These are phyloP conservation scores for Alouatta palliata DNA, from an alignment of 2,113 vertebrate genomes.

Conservation along the genomic window DNA sequence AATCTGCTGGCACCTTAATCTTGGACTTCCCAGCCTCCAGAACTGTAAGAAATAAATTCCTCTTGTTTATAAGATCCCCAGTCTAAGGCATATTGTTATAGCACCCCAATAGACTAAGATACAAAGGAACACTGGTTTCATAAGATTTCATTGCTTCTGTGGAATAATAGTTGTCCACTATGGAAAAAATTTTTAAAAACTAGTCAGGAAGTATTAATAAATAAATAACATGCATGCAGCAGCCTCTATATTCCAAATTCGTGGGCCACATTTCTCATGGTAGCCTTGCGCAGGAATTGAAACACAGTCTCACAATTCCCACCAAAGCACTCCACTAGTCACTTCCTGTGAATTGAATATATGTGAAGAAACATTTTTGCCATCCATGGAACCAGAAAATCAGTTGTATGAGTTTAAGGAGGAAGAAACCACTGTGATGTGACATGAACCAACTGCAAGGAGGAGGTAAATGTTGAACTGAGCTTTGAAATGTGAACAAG, in stretches of 20 bases:
- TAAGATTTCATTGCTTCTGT: background rate
- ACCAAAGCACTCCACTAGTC: background rate
- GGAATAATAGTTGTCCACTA: background rate
- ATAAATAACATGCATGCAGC: background rate
- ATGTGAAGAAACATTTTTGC: background rate
- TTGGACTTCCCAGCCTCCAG: background rate
- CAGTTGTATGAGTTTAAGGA: constrained; percentile 11
- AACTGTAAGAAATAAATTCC: background rate
- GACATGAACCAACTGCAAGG: background rate
- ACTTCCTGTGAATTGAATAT: background rate
- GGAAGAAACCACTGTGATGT: background rate
- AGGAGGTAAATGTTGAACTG: background rate
- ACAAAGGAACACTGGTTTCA: background rate
- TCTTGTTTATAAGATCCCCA: background rate
- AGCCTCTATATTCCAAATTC: background rate
- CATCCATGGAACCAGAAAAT: background rate
- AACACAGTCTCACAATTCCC: background rate
- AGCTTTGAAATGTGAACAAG: constrained; percentile 19
- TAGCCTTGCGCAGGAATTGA: background rate
- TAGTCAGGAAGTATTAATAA: background rate
- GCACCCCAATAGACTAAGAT: background rate
- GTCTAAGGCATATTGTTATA: background rate
- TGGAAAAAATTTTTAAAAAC: constrained; percentile 10
- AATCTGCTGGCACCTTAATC: background rate
- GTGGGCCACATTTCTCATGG: background rate